phyloP scores from a whole-genome alignment of 2,888 invertebrate species.

The Plagiodera versicolora region DNA sequence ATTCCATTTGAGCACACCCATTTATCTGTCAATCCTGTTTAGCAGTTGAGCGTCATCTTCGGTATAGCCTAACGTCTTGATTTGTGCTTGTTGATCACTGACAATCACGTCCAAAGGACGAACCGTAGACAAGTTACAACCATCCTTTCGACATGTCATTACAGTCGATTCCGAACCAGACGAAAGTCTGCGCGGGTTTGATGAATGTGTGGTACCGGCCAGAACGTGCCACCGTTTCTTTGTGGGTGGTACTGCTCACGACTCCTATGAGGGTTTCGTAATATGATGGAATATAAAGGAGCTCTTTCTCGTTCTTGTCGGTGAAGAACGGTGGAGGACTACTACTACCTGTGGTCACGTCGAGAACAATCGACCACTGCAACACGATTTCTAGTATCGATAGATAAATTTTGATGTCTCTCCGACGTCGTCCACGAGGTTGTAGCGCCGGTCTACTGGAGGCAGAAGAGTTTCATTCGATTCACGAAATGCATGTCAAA shows the following conservation, averaged over 20 bases:
- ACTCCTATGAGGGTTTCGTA: constrained; percentile 10
- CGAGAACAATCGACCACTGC: neutral
- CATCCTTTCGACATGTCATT: constrained; percentile 46
- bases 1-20: too few species aligned
- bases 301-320: neutral
- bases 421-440: neutral
- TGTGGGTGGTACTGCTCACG: constrained; percentile 27
- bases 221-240: constrained; percentile 40
- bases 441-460: too few species aligned
- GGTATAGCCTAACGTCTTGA: constrained; percentile 3
- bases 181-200: constrained; percentile 43
- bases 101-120: neutral
- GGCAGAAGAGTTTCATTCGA: too few species aligned
- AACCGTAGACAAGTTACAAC: constrained; percentile 29
- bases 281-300: constrained; percentile 12
- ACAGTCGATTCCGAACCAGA: constrained; percentile 51
- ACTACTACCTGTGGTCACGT: neutral
- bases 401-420: neutral
- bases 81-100: neutral
- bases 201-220: constrained; percentile 48
- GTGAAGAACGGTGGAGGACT: neutral
- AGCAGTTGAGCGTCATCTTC: too few species aligned
- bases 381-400: neutral
- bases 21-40: neutral
- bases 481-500: too few species aligned